Evolutionary conservation across 2,113 vertebrate species (phyloP).

Genomic region (Nerophis ophidion): DNA sequence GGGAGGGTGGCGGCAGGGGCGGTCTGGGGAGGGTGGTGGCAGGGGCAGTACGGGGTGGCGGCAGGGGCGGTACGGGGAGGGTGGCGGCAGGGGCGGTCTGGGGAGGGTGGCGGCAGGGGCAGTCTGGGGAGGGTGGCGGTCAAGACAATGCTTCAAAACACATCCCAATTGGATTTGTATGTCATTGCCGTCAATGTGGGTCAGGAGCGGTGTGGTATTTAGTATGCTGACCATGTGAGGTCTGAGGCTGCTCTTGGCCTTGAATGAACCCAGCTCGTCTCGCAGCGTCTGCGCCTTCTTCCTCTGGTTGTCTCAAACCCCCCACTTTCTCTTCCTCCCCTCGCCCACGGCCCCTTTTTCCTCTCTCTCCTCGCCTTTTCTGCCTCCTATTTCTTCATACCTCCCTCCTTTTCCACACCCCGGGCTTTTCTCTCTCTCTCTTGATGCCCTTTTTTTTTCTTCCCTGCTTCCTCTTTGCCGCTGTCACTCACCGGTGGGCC

Average conservation of each 20-base stretch:
- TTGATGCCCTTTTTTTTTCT: conserved; percentile 38
- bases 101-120: conserved; percentile 1
- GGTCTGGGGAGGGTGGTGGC: conserved; percentile 3
- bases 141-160: conserved; percentile 11
- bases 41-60: too few species aligned
- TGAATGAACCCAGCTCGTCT: conserved; percentile 63
- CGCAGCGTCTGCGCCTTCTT: conserved; percentile 36
- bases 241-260: conserved; percentile 62
- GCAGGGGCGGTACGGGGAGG: conserved; percentile 2
- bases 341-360: conserved; percentile 45
- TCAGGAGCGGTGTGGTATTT: conserved; percentile 67
- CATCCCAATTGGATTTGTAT: conserved; percentile 58
- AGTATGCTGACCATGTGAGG: conserved; percentile 68
- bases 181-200: conserved; percentile 70
- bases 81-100: conserved; percentile 10
- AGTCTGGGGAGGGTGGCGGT: conserved; percentile 7
- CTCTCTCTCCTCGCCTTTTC: conserved; percentile 20
- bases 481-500: conserved; percentile 59
- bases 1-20: conserved; percentile 5
- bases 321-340: conserved; percentile 28
- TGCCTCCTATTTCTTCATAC: conserved; percentile 21
- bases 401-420: background rate
- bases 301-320: conserved; percentile 28
- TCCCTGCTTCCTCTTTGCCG: conserved; percentile 37
- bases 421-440: background rate